phyloP scores from a whole-genome alignment of 2,888 invertebrate genomes.

The Thalpophila matura region DNA sequence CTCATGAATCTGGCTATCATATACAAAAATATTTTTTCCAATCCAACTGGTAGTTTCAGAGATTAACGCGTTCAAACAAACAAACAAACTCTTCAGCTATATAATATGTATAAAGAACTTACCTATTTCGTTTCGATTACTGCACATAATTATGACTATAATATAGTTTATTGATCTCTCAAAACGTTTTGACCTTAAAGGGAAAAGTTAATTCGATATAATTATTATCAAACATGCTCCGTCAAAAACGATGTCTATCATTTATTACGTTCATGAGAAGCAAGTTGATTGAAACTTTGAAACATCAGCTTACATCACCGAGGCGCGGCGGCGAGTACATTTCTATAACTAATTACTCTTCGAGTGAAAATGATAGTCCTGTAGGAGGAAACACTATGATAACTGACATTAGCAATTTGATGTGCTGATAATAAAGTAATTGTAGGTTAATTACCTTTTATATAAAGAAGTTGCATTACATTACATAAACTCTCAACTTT shows the following conservation, averaged over 20 bases:
- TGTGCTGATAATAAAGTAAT: conserved; percentile 18
- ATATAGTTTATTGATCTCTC: not conserved
- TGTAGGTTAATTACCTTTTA: conserved; percentile 9
- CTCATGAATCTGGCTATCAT: too few relatives aligned
- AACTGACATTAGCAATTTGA: conserved; percentile 30
- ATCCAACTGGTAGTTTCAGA: too few relatives aligned
- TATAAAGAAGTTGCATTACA: conserved; percentile 9
- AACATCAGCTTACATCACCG: conserved; percentile 21
- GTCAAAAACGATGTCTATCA: conserved; percentile 8
- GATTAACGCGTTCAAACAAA: too few relatives aligned
- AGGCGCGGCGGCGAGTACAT: conserved; percentile 21
- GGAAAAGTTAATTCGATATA: conserved; percentile 3
- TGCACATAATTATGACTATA: too few relatives aligned
- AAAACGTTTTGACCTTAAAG: not conserved
- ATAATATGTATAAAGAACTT: too few relatives aligned
- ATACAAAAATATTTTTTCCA: too few relatives aligned
- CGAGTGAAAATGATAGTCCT: not conserved
- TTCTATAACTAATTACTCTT: not conserved
- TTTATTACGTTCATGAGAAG: conserved; percentile 32
- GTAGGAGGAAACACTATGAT: conserved; percentile 15
- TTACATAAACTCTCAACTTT: conserved; percentile 5
- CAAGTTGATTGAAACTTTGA: conserved; percentile 19
- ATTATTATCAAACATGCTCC: conserved; percentile 11
- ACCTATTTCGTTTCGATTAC: too few relatives aligned
- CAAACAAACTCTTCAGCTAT: too few relatives aligned